Evolutionary conservation across 2,888 invertebrate genomes (phyloP).

Genomic region (Zygaena filipendulae): DNA sequence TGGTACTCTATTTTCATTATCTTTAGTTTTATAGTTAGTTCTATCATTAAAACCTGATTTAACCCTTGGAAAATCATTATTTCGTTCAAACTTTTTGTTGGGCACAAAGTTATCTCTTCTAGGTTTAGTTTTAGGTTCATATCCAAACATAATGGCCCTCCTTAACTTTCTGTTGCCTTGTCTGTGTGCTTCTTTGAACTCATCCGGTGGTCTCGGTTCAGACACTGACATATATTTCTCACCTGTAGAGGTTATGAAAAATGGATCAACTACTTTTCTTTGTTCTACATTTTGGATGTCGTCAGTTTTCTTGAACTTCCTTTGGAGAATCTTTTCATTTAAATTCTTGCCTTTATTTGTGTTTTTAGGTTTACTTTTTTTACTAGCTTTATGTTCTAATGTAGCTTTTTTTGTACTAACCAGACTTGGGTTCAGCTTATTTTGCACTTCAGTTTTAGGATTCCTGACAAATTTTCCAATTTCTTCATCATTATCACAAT

Average conservation of each 20-base stretch:
- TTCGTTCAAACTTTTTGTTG: slow-evolving; percentile 19
- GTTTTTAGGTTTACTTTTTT: slow-evolving; percentile 30
- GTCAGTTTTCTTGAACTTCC: slow-evolving; percentile 37
- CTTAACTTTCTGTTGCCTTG: slow-evolving; percentile 51
- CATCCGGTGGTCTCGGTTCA: slow-evolving; percentile 53
- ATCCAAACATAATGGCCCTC: slow-evolving; percentile 57
- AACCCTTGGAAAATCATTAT: slow-evolving; percentile 18
- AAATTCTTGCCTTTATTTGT: slow-evolving; percentile 43
- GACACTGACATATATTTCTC: slow-evolving; percentile 54
- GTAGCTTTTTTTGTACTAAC: slow-evolving; percentile 7
- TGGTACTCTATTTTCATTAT: slow-evolving; percentile 16
- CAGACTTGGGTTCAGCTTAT: slow-evolving; percentile 7
- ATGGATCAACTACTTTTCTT: slow-evolving; percentile 50
- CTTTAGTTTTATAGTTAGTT: slow-evolving; percentile 12
- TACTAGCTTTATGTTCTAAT: slow-evolving; percentile 2
- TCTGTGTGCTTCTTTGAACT: slow-evolving; percentile 47
- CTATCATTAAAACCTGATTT: slow-evolving; percentile 10
- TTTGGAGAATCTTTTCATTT: slow-evolving; percentile 40
- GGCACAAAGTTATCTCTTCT: slow-evolving; percentile 24
- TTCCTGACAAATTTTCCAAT: too few species aligned
- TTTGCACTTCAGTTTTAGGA: slow-evolving; percentile 7
- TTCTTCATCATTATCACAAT: slow-evolving; percentile 6
- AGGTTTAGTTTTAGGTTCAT: slow-evolving; percentile 38
- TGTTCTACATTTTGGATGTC: slow-evolving; percentile 21
- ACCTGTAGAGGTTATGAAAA: slow-evolving; percentile 53